A percentile compares a stretch with the other conserved stretches of the same genome.
phyloP scores from a whole-genome alignment of 2,888 invertebrate genomes.

The Oscheius sp. region DNA sequence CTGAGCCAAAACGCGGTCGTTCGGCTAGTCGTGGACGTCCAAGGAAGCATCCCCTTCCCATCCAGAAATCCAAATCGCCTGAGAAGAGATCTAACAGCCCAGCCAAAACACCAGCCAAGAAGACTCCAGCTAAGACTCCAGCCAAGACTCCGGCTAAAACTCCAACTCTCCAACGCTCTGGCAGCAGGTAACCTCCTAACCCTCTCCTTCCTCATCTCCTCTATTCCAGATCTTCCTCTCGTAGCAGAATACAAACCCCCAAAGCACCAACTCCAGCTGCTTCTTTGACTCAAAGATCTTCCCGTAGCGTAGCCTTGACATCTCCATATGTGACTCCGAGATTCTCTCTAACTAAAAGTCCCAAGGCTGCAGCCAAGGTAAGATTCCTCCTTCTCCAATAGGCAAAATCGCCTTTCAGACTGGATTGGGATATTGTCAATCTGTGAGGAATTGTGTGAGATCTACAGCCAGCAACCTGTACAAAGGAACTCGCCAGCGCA shows the following conservation, averaged over 20 bases:
- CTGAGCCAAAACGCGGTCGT: slow-evolving; percentile 5
- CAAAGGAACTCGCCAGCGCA: not conserved
- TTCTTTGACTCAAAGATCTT: not conserved
- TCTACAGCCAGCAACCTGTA: not conserved
- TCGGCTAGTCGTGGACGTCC: slow-evolving; percentile 1
- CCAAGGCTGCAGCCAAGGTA: slow-evolving; percentile 18
- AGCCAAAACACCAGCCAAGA: not conserved
- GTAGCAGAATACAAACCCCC: not conserved
- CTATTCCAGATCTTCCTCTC: slow-evolving; percentile 13
- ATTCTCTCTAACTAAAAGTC: not conserved
- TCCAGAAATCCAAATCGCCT: not conserved
- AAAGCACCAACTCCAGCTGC: not conserved
- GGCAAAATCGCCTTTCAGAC: not conserved
- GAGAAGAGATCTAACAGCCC: not conserved
- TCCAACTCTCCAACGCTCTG: not conserved
- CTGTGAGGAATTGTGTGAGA: not conserved
- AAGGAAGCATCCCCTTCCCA: not conserved
- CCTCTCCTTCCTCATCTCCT: no score
- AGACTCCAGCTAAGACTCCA: not conserved
- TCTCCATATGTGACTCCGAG: not conserved
- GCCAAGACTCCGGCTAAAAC: not conserved
- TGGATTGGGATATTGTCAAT: not conserved
- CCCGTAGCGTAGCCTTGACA: not conserved
- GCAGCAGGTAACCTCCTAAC: slow-evolving; percentile 16
- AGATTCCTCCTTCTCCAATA: not conserved